Percentiles rank a stretch among this genome's conserved stretches.
phyloP scores from a whole-genome alignment of 2,888 invertebrate species.

The Spilosoma lubricipeda region DNA sequence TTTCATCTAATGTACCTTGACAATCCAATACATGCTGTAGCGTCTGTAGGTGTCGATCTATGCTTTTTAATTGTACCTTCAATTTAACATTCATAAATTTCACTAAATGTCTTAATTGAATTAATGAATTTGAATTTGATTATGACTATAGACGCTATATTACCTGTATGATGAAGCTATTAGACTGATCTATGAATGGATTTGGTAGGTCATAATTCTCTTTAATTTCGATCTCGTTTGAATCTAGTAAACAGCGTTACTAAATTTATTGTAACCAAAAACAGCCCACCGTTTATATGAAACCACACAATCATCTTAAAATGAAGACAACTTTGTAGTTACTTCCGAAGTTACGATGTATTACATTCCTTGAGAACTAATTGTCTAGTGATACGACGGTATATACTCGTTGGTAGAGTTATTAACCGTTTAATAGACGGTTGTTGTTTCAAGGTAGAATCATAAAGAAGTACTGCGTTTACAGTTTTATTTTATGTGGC shows the following conservation, averaged over 20 bases:
- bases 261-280: neutral
- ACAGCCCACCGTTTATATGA: neutral
- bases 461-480: conserved; percentile 44
- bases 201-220: no score
- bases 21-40: no score
- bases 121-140: no score
- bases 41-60: no score
- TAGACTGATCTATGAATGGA: no score
- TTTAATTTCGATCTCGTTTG: no score
- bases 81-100: no score
- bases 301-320: conserved; percentile 6
- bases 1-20: no score
- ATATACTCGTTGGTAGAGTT: conserved; percentile 6
- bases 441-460: conserved; percentile 46
- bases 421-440: conserved; percentile 38
- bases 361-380: conserved; percentile 20
- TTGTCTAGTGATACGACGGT: conserved; percentile 11
- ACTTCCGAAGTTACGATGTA: conserved; percentile 17
- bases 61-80: no score
- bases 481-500: conserved; percentile 67
- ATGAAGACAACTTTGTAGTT: conserved; percentile 17
- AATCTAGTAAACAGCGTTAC: neutral
- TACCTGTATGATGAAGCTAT: no score
- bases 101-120: no score
- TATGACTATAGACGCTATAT: no score